phyloP scores from a whole-genome alignment of 2,888 invertebrate genomes.

The Mactromeris polynyma region DNA sequence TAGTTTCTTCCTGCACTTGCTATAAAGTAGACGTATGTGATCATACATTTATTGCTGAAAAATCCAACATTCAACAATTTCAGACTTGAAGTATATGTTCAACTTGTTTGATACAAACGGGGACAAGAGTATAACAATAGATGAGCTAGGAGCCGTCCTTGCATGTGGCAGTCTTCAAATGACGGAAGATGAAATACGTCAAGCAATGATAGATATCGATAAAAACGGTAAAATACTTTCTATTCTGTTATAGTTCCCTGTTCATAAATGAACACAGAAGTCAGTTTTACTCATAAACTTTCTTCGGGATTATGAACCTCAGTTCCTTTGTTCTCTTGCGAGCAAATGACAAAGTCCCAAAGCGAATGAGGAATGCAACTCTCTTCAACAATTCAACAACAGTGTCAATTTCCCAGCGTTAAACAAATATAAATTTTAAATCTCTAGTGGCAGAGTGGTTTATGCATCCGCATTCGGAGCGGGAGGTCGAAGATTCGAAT shows the following conservation, averaged over 20 bases:
- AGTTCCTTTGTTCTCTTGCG: no score
- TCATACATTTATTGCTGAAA: background rate
- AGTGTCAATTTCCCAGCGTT: no score
- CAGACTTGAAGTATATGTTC: background rate
- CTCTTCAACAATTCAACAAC: no score
- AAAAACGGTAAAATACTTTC: background rate
- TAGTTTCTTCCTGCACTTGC: background rate
- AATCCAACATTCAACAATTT: background rate
- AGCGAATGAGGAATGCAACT: no score
- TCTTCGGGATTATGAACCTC: no score
- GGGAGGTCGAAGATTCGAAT: no score
- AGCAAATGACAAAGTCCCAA: no score
- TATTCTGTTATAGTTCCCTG: background rate
- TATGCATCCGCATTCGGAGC: no score
- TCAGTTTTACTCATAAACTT: no score
- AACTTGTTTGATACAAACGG: conserved; percentile 1
- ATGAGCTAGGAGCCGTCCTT: background rate
- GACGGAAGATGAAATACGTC: background rate
- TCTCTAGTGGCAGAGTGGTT: no score
- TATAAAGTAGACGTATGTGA: background rate
- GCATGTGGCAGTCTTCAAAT: background rate
- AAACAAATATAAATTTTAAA: no score
- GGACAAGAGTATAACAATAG: background rate
- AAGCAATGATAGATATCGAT: background rate
- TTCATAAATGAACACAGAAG: no score